phyloP scores from a whole-genome alignment of 2,797 vertebrate genomes.

The Apogon hyalosoma region DNA sequence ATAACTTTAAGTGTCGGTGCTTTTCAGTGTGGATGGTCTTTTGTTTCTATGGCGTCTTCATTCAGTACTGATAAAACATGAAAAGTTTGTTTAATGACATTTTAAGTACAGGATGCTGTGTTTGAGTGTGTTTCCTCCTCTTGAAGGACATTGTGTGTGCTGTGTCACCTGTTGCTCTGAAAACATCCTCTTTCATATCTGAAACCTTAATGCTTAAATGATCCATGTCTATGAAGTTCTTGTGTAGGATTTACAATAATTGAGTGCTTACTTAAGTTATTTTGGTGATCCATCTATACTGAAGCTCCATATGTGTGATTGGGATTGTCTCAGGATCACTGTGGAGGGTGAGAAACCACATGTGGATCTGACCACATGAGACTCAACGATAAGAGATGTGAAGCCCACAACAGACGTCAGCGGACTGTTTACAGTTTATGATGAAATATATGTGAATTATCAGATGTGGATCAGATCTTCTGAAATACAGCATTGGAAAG shows the following conservation, averaged over 20 bases:
- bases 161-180: not conserved
- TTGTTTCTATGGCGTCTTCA: too few species aligned
- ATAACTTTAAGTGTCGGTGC: too few species aligned
- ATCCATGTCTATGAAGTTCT: not conserved
- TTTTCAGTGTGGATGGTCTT: too few species aligned
- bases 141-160: constrained; percentile 17
- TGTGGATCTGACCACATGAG: not conserved
- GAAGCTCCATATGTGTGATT: not conserved
- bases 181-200: constrained; percentile 42
- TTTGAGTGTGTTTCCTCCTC: not conserved
- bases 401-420: constrained; percentile 1
- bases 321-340: not conserved
- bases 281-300: too few species aligned
- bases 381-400: not conserved
- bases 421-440: constrained; percentile 22
- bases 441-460: constrained; percentile 6
- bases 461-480: constrained; percentile 2
- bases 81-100: not conserved
- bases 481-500: not conserved
- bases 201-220: not conserved
- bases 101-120: not conserved
- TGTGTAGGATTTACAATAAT: too few species aligned
- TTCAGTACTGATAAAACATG: not conserved
- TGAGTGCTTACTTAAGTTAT: too few species aligned
- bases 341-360: not conserved